Evolutionary conservation across 2,888 invertebrate genomes (phyloP).

Genomic region (Heliconius aoede): DNA sequence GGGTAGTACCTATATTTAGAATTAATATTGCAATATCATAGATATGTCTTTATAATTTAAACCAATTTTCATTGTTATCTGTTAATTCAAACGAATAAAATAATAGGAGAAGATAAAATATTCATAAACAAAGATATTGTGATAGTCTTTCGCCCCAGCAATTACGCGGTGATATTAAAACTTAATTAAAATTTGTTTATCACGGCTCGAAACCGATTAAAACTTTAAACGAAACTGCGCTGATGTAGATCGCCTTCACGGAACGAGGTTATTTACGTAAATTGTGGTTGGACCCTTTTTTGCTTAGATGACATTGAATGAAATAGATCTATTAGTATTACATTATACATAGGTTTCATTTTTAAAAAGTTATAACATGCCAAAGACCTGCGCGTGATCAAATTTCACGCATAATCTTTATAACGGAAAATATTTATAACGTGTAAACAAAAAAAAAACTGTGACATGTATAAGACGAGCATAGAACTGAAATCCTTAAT

Average conservation of each 20-base stretch:
- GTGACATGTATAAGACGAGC: too few relatives aligned
- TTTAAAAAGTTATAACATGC: too few relatives aligned
- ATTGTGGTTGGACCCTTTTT: slow-evolving; percentile 62
- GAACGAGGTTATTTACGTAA: slow-evolving; percentile 78
- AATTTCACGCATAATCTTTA: too few relatives aligned
- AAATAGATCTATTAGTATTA: not conserved
- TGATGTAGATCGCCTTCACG: slow-evolving; percentile 76
- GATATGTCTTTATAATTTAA: not conserved
- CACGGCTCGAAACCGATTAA: slow-evolving; percentile 82
- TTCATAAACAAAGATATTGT: slow-evolving; percentile 76
- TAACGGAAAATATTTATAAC: too few relatives aligned
- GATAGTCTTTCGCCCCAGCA: slow-evolving; percentile 76
- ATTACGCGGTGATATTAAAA: slow-evolving; percentile 83
- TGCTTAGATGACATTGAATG: slow-evolving; percentile 14
- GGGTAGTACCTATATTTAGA: not conserved
- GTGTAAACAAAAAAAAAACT: too few relatives aligned
- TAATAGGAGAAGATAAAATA: slow-evolving; percentile 61
- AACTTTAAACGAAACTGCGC: slow-evolving; percentile 81
- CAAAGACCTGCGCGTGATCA: too few relatives aligned
- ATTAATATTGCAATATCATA: not conserved
- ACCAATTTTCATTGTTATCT: not conserved
- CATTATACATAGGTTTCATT: too few relatives aligned
- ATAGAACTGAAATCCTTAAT: too few relatives aligned
- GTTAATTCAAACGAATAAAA: slow-evolving; percentile 40
- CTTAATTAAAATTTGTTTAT: slow-evolving; percentile 84